Evolutionary conservation across 2,888 invertebrate genomes (phyloP).

Genomic region (Agrotis puta): DNA sequence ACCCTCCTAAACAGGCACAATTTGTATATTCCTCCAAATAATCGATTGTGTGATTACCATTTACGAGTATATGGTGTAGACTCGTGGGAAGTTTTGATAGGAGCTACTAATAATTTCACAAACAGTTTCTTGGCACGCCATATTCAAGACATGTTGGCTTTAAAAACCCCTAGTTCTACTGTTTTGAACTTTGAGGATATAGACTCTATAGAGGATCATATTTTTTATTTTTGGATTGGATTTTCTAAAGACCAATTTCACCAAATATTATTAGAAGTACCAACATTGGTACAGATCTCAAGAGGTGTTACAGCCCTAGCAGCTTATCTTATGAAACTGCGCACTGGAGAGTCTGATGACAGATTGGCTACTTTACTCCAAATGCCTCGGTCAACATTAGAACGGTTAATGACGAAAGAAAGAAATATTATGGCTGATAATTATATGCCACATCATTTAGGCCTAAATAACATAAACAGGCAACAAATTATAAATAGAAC

Average conservation of each 20-base stretch:
- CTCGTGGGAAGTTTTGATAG: background rate
- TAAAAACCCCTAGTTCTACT: too few relatives aligned
- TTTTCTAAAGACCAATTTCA: background rate
- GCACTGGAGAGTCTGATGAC: background rate
- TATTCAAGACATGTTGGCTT: conserved; percentile 2
- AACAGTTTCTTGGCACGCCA: background rate
- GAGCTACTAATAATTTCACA: background rate
- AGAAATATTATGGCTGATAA: too few relatives aligned
- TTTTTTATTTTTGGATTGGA: background rate
- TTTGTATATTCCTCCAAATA: background rate
- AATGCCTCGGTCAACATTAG: too few relatives aligned
- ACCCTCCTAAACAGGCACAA: background rate
- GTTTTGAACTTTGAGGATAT: too few relatives aligned
- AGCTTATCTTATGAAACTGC: background rate
- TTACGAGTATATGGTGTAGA: background rate
- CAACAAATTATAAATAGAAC: too few relatives aligned
- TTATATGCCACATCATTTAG: too few relatives aligned
- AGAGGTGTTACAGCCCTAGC: background rate
- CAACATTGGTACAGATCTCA: background rate
- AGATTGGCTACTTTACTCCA: too few relatives aligned
- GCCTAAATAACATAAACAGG: too few relatives aligned
- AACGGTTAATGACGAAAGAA: too few relatives aligned
- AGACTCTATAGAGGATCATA: too few relatives aligned
- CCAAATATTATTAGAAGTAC: background rate
- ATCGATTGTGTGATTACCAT: background rate